These are phyloP conservation scores for Idaea biselata DNA, from an alignment of 2,888 invertebrate genomes.

Conservation along the genomic window DNA sequence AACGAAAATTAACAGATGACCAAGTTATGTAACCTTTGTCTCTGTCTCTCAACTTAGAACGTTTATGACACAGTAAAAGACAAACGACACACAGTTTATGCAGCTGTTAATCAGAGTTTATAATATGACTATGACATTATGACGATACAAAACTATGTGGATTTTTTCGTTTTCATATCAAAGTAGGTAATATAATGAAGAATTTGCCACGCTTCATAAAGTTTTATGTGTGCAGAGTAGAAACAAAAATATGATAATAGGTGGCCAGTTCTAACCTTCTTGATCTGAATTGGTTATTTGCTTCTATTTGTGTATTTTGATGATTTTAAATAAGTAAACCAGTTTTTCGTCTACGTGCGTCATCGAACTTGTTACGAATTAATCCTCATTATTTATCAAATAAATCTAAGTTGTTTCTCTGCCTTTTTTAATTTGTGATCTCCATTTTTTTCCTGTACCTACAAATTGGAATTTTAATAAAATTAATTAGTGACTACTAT, in stretches of 20 bases:
- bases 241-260: neutral
- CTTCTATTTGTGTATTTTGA: neutral
- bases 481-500: neutral
- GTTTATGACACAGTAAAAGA: no score
- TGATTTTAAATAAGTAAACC: slow-evolving; percentile 20
- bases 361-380: slow-evolving; percentile 16
- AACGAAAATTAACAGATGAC: no score
- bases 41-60: no score
- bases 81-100: no score
- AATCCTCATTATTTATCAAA: neutral
- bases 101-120: no score
- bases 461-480: no score
- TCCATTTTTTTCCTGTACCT: neutral
- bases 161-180: no score
- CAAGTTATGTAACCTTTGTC: no score
- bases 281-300: neutral
- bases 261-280: neutral
- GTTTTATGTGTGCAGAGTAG: neutral
- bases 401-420: neutral
- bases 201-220: neutral
- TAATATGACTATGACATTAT: no score
- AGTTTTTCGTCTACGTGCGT: slow-evolving; percentile 18
- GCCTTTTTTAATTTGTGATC: neutral
- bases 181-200: neutral
- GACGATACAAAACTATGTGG: no score